Evolutionary conservation across 2,113 vertebrate genomes (phyloP).

Genomic region (Phalacrocorax brasilianus): DNA sequence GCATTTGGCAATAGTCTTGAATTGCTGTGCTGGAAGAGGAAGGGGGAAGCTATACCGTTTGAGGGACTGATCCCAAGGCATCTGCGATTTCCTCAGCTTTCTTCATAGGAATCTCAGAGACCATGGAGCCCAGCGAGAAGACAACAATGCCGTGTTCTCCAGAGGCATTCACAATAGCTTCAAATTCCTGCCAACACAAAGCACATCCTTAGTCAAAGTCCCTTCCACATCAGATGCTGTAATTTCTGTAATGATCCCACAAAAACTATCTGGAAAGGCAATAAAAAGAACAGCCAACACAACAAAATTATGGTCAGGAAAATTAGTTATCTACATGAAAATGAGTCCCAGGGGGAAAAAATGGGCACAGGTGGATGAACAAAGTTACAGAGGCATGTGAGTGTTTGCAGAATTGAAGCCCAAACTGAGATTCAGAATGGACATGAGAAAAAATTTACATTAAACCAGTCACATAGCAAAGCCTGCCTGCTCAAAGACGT

Average conservation of each 20-base stretch:
- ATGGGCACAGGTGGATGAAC: neutral
- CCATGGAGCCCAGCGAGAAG: slow-evolving; percentile 89
- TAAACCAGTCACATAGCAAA: neutral
- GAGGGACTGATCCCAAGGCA: slow-evolving; percentile 86
- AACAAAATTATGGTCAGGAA: neutral
- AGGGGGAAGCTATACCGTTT: slow-evolving; percentile 77
- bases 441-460: neutral
- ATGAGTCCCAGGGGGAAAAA: neutral
- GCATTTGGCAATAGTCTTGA: neutral
- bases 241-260: accelerated
- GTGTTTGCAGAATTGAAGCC: neutral
- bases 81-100: slow-evolving; percentile 81
- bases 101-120: slow-evolving; percentile 83
- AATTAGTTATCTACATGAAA: neutral
- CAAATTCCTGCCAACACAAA: slow-evolving; percentile 80
- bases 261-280: neutral
- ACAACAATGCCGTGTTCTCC: slow-evolving; percentile 90
- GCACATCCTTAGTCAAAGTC: neutral
- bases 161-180: slow-evolving; percentile 85
- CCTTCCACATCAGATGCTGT: neutral
- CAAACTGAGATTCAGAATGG: neutral
- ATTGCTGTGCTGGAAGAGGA: neutral
- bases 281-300: neutral
- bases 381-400: neutral
- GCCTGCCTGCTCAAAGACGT: neutral